A percentile compares a stretch with the other conserved stretches of the same genome.
Conservation (phyloP, 2,113 vertebrate species). For the Apteryx mantelli region DNA sequence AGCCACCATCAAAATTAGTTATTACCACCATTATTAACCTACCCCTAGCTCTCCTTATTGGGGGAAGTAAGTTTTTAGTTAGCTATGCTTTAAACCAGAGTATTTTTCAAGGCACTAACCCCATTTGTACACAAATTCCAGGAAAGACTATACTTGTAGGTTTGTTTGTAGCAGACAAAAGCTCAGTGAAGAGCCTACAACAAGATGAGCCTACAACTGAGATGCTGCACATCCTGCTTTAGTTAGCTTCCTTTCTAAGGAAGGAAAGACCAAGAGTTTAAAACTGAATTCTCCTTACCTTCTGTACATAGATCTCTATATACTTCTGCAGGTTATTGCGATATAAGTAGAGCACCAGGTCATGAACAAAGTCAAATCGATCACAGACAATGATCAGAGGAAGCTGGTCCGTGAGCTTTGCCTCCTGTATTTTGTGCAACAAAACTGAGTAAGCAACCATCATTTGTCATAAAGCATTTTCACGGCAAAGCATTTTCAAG, state of each 20-base stretch:
- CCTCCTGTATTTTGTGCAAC: conserved; percentile 78
- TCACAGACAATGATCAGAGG: conserved; percentile 95
- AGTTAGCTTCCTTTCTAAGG: background rate
- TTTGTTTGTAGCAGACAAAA: background rate
- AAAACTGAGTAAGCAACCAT: background rate
- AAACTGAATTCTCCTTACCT: conserved; percentile 75
- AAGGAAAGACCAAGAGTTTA: background rate
- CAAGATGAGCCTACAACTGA: background rate
- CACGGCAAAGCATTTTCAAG: background rate
- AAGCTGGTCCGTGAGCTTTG: conserved; percentile 93
- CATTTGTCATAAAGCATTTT: background rate
- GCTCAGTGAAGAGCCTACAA: background rate
- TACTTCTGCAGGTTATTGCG: conserved; percentile 95
- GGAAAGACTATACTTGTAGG: background rate
- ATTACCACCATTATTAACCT: background rate
- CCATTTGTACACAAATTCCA: background rate
- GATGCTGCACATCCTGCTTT: background rate
- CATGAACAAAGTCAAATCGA: conserved; percentile 92
- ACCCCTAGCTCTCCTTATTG: background rate
- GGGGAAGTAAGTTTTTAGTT: background rate
- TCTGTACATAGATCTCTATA: conserved; percentile 95
- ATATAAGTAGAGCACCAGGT: conserved; percentile 91
- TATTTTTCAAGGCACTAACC: background rate
- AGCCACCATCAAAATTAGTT: background rate
- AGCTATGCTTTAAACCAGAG: background rate